Evolutionary conservation across 1,140 invertebrate species (phyloP).

Genomic region (Drosophila carrolli): DNA sequence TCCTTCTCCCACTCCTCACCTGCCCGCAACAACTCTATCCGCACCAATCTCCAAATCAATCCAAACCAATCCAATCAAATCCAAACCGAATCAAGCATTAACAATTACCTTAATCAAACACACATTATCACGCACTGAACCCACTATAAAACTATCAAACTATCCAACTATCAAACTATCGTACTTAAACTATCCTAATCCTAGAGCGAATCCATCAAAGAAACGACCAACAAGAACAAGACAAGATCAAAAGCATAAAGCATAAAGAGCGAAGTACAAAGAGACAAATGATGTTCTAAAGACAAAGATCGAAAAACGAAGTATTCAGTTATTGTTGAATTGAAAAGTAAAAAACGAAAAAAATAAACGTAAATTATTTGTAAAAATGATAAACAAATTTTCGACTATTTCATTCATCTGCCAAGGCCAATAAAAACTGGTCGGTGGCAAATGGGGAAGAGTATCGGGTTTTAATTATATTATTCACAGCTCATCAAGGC

Average conservation of each 20-base stretch:
- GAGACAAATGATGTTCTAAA: slow-evolving; percentile 78
- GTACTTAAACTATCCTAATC: slow-evolving; percentile 46
- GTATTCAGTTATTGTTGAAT: slow-evolving; percentile 77
- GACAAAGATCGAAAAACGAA: slow-evolving; percentile 52
- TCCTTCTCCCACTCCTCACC: slow-evolving; percentile 43
- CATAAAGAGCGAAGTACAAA: slow-evolving; percentile 76
- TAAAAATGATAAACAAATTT: slow-evolving; percentile 62
- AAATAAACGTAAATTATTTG: slow-evolving; percentile 81
- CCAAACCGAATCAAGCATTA: slow-evolving; percentile 62
- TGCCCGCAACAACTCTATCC: slow-evolving; percentile 39
- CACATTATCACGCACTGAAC: slow-evolving; percentile 51
- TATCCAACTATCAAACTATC: slow-evolving; percentile 54
- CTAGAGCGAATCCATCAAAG: slow-evolving; percentile 52
- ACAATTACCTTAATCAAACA: slow-evolving; percentile 45
- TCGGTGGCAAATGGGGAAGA: slow-evolving; percentile 3
- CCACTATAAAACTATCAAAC: slow-evolving; percentile 16
- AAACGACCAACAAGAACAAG: slow-evolving; percentile 40
- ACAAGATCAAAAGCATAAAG: slow-evolving; percentile 62
- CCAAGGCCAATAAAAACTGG: slow-evolving; percentile 47
- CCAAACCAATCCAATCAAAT: slow-evolving; percentile 13
- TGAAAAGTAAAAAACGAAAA: slow-evolving; percentile 63
- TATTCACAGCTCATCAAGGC: slow-evolving; percentile 77
- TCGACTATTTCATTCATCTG: slow-evolving; percentile 61
- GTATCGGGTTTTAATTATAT: slow-evolving; percentile 66
- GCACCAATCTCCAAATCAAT: slow-evolving; percentile 34